Base-by-base conservation (phyloP, 2,888 invertebrate genomes). In the Plebejus anna region DNA sequence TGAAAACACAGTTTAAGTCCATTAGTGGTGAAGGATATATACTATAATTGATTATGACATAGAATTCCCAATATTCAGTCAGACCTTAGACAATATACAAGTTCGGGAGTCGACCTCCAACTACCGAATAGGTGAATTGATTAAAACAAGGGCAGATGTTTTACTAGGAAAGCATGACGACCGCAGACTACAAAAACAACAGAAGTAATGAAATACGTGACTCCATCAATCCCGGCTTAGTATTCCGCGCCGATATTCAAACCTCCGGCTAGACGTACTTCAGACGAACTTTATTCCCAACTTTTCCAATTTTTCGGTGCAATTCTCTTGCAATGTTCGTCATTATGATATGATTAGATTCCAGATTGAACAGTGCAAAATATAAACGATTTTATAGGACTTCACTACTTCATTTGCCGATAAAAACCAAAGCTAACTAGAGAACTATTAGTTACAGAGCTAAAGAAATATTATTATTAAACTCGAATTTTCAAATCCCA, bases 161-260 rank as follows among this genome's bases (percentile, higher is more conserved):
- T 66, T 28, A 66, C 66, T 32, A 36, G 66, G 16, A 66, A 66
- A 66, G 2, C 4, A 32, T 13, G 32, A 66, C 61, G 22, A 61
- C 61, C 61, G 13, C 66, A 66, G 66, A 66, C 32, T 66, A 36
- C 36, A 66, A 66, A 66, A 66, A 72, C 72, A 72, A 72, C 72
- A 72, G 72, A 47, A 47, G 72, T 72, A 72, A 72, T 72, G 72
- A 72, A 72, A 47, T 42, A 72, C 42, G 72, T 72, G 72, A 47
- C 72, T 72, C 22, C 22, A 72, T 42, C 42, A 47, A 72, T 42
- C 47, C 28, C 42, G 22, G 42, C 42, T 72, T 72, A 72, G 72
- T 72, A 72, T 72, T 42, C 72, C 72, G 32, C 32, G 66, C 61
- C 32, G 66, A 66, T 66, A 66, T 66, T 66, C 66, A 66, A 66